Evolutionary conservation across 2,888 invertebrate species (phyloP), one percentile per base, ranked within the genome.

Genomic region (Oxytorus armatus): DNA sequence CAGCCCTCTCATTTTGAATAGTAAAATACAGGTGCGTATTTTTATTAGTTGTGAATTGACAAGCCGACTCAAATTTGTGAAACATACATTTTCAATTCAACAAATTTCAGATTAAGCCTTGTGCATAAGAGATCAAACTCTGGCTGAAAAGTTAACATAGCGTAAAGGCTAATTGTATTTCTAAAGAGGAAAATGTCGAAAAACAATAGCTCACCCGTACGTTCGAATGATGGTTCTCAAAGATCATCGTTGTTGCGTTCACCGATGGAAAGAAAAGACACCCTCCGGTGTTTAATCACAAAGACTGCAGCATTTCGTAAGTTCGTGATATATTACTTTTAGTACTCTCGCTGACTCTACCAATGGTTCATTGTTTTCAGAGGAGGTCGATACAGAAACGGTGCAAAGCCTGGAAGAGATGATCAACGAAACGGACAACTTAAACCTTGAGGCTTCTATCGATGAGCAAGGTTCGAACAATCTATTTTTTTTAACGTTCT

Each of bases 381-480:
- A 86, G 16, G 85, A 84, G 68, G 53, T 86, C 0, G 79, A 75
- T 36, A 70, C 74, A 7, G 70, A 73, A 0, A 88, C 89, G 0
- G 80, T 90, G 61, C 11, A 79, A 10, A 82, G 68, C 7, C 77
- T 91, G 7, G 85, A 88, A 11, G 51, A 82, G 39, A 85, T 87
- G 11, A 85, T 91, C 79, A 44, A 78, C n/a, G 84, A 90, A 74
- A 85, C 85, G 1, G 91, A 91, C 14, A 21, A 29, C 21, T 83
- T 91, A 42, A 84, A 79, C 63, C 36, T 68, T 14, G 89, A 91
- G 79, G 83, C 84, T 16, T 79, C 77, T 5, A 0, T 87, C 2
- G 83, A 87, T 1, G 90, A 91, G 14, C 90, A 90, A 84, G 79
- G 90, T 91, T 55, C n/a, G 21, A 42, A 10, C 2, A 18, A 42